Conservation (phyloP, 2,888 invertebrate genomes). For the Leptinotarsa peninsularis region DNA sequence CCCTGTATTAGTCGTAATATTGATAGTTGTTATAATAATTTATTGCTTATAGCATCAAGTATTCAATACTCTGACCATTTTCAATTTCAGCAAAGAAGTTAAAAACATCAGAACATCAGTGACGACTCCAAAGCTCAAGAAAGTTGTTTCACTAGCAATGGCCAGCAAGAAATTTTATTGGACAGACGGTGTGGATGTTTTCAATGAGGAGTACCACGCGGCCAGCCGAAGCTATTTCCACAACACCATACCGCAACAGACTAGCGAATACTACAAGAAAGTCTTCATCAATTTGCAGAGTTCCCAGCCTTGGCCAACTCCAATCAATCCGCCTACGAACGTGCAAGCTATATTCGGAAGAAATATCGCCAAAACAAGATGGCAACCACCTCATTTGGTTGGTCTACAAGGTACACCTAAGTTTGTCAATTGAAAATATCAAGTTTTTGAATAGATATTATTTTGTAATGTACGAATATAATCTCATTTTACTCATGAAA, state of each 20-base stretch:
- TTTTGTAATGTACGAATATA: neutral
- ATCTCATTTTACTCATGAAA: neutral
- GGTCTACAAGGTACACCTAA: constrained; percentile 74
- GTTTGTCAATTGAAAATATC: neutral
- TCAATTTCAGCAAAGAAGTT: constrained; percentile 72
- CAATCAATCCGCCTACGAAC: constrained; percentile 81
- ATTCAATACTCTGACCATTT: neutral
- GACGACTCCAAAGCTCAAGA: constrained; percentile 79
- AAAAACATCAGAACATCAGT: constrained; percentile 80
- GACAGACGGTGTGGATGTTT: constrained; percentile 83
- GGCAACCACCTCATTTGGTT: constrained; percentile 83
- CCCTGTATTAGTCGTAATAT: no score
- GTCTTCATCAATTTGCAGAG: constrained; percentile 73
- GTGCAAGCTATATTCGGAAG: constrained; percentile 86
- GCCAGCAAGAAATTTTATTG: constrained; percentile 86
- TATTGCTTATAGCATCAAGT: no score
- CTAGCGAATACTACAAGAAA: constrained; percentile 60
- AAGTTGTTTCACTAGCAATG: constrained; percentile 81
- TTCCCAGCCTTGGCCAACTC: constrained; percentile 83
- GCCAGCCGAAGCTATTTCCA: constrained; percentile 77
- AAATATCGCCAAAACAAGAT: constrained; percentile 80
- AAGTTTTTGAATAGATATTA: neutral
- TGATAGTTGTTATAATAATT: no score
- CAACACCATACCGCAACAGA: constrained; percentile 75
- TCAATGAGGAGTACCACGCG: constrained; percentile 82